phyloP scores from a whole-genome alignment of 2,113 vertebrate genomes.

The Chaetodon auriga region DNA sequence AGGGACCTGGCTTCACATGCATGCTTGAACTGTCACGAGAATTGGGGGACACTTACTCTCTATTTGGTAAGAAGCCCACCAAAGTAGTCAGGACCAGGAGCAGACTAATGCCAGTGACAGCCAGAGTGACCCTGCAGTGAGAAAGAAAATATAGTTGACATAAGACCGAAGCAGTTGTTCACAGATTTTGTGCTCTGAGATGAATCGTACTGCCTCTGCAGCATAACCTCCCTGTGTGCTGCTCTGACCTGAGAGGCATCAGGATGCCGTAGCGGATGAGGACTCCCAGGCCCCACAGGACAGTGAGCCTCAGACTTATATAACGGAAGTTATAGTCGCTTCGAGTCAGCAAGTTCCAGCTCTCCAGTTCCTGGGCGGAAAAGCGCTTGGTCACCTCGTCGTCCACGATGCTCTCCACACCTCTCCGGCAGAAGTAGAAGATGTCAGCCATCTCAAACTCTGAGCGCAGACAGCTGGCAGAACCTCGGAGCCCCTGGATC shows the following conservation, averaged over 20 bases:
- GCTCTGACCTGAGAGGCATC: conserved; percentile 90
- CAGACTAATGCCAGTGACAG: conserved; percentile 90
- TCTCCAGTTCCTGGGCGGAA: conserved; percentile 92
- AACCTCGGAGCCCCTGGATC: conserved; percentile 36
- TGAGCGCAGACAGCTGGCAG: conserved; percentile 74
- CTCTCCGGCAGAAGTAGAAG: conserved; percentile 93
- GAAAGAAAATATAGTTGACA: not conserved
- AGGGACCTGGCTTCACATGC: not conserved
- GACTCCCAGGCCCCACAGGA: conserved; percentile 91
- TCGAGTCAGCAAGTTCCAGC: conserved; percentile 94
- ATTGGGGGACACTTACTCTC: conserved; percentile 57
- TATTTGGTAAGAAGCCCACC: conserved; percentile 89
- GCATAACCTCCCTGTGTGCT: not conserved
- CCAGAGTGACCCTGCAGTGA: conserved; percentile 89
- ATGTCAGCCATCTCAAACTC: conserved; percentile 92
- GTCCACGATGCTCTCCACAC: conserved; percentile 94
- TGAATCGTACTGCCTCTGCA: not conserved
- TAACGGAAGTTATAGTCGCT: conserved; percentile 94
- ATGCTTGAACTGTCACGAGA: not conserved
- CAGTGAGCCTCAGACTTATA: conserved; percentile 89
- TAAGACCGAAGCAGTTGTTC: not conserved
- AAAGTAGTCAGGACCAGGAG: conserved; percentile 90
- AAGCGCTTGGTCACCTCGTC: conserved; percentile 96
- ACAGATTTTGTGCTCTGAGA: not conserved
- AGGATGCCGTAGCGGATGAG: conserved; percentile 92